Percentiles rank a stretch among this genome's conserved stretches.
Conservation (phyloP, 2,797 vertebrate species). For the Muraenolepis orangiensis region DNA sequence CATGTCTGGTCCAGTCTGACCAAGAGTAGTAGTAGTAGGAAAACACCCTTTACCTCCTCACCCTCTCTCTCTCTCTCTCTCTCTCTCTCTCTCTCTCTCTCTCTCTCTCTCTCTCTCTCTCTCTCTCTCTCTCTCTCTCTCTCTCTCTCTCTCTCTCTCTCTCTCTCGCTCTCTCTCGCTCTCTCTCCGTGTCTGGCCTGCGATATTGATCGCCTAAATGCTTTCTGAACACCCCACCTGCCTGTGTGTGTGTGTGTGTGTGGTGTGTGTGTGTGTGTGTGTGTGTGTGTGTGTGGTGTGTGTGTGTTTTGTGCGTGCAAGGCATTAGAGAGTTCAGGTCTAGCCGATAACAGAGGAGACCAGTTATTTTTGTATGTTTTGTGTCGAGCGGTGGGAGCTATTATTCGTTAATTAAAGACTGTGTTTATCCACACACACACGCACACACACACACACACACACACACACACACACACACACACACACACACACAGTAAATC, state of each 20-base stretch:
- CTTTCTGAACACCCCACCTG: constrained; percentile 66
- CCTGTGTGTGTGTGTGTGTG: constrained; percentile 58
- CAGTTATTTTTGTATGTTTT: neutral
- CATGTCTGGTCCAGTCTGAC: constrained; percentile 47
- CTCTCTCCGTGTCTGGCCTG: constrained; percentile 46
- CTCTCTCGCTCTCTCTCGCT: constrained; percentile 48
- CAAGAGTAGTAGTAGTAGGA: constrained; percentile 61
- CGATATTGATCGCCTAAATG: constrained; percentile 69
- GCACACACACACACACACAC: neutral
- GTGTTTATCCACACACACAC: neutral
- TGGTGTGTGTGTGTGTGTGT: neutral
- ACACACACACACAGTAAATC: neutral
- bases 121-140: constrained; percentile 22
- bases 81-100: neutral
- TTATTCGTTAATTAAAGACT: neutral
- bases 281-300: no score
- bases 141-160: constrained; percentile 11
- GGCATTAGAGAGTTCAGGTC: constrained; percentile 17
- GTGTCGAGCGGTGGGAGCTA: neutral
- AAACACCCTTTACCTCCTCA: constrained; percentile 56
- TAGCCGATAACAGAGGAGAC: constrained; percentile 11
- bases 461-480: no score
- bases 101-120: constrained; percentile 51
- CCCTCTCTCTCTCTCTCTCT: constrained; percentile 50
- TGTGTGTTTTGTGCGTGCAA: constrained; percentile 17